These are phyloP conservation scores for Perccottus glenii DNA, from an alignment of 2,113 vertebrate genomes.

Conservation along the genomic window DNA sequence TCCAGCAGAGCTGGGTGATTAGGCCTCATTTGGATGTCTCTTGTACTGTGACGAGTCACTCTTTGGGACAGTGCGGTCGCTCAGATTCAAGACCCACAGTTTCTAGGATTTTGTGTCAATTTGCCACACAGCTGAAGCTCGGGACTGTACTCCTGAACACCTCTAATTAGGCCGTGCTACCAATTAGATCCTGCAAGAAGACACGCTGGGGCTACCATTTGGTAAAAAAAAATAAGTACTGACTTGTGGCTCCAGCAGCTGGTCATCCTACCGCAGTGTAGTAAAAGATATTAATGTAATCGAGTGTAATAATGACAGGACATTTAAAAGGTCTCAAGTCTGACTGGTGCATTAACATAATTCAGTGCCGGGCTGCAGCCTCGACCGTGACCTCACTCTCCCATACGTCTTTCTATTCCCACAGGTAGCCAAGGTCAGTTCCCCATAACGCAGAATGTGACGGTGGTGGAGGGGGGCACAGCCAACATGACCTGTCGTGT, in stretches of 20 bases:
- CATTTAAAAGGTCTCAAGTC: conserved; percentile 30
- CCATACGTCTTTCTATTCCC: conserved; percentile 48
- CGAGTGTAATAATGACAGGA: conserved; percentile 13
- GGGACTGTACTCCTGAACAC: conserved; percentile 66
- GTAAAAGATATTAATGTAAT: conserved; percentile 30
- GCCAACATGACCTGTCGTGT: conserved; percentile 98
- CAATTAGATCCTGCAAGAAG: conserved; percentile 73
- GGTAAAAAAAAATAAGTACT: conserved; percentile 35
- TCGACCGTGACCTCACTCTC: conserved; percentile 81
- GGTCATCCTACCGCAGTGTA: conserved; percentile 28
- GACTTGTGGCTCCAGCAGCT: conserved; percentile 33
- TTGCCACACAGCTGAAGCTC: conserved; percentile 76
- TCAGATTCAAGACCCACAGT: conserved; percentile 69
- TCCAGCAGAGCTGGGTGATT: conserved; percentile 72
- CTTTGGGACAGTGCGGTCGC: conserved; percentile 57
- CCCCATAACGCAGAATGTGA: conserved; percentile 96
- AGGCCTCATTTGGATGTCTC: conserved; percentile 73
- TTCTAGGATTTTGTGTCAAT: conserved; percentile 79
- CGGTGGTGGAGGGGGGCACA: conserved; percentile 92
- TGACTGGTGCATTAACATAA: conserved; percentile 29
- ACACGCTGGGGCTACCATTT: conserved; percentile 53
- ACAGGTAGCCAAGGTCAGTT: conserved; percentile 94
- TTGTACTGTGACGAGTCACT: conserved; percentile 59
- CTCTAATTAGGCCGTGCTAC: conserved; percentile 78
- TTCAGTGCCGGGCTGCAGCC: background rate